A percentile compares a stretch with the other conserved stretches of the same genome.
phyloP scores from a whole-genome alignment of 2,113 vertebrate species.

The Saguinus midas region DNA sequence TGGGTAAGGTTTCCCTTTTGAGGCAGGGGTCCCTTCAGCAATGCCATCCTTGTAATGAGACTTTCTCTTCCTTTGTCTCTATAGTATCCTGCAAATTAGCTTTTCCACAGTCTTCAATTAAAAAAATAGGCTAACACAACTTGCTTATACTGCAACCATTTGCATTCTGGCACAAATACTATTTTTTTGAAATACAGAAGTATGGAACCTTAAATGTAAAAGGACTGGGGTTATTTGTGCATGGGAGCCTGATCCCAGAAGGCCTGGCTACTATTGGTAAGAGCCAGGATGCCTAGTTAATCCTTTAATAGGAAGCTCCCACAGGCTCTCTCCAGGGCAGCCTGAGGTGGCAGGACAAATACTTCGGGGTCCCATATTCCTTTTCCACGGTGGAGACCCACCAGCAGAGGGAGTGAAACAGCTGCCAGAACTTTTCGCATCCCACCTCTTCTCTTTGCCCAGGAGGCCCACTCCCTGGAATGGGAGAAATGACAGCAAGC shows the following conservation, averaged over 20 bases:
- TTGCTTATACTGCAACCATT: background rate
- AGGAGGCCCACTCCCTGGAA: background rate
- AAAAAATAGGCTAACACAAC: background rate
- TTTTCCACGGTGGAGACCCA: background rate
- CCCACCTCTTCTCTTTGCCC: background rate
- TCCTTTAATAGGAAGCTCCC: background rate
- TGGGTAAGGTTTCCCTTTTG: background rate
- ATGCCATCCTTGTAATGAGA: background rate
- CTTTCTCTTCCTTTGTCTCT: conserved; percentile 15
- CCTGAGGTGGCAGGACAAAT: background rate
- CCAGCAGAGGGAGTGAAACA: accelerated
- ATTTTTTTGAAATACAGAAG: background rate
- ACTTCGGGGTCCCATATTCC: background rate
- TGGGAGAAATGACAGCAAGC: background rate
- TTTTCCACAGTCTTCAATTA: background rate
- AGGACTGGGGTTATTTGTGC: background rate
- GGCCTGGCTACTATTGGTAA: background rate
- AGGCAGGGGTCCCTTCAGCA: background rate
- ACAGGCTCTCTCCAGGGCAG: background rate
- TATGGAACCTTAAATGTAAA: background rate
- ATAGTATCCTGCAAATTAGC: background rate
- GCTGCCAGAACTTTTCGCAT: background rate
- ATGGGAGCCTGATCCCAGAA: background rate
- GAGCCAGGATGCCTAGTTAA: background rate
- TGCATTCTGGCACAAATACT: conserved; percentile 9